These are phyloP conservation scores for Caerostris extrusa DNA, from an alignment of 1,140 invertebrate species.

Conservation along the genomic window DNA sequence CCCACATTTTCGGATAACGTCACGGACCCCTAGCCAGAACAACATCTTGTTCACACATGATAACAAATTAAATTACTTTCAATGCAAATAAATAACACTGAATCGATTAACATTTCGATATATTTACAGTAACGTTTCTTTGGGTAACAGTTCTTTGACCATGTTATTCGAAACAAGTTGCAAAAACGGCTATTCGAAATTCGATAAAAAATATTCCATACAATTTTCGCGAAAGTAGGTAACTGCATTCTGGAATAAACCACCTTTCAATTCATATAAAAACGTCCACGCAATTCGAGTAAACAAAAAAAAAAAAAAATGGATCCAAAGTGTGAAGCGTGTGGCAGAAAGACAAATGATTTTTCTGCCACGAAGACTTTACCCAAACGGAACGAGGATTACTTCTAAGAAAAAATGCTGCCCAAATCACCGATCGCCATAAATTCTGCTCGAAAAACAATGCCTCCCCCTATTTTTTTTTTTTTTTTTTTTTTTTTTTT, in stretches of 20 bases:
- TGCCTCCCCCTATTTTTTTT: background rate
- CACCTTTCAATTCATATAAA: constrained; percentile 47
- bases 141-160: too few species aligned
- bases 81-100: too few species aligned
- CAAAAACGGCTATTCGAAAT: background rate
- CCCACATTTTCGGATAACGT: too few species aligned
- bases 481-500: too few species aligned
- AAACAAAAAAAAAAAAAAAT: constrained; percentile 13
- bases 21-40: too few species aligned
- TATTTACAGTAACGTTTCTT: too few species aligned
- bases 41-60: too few species aligned
- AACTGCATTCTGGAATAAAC: background rate
- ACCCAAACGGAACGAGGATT: constrained; percentile 72
- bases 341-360: constrained; percentile 73
- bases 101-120: too few species aligned
- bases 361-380: constrained; percentile 72
- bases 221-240: background rate
- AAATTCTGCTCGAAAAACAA: constrained; percentile 69
- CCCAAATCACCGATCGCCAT: constrained; percentile 73
- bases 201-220: background rate
- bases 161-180: background rate
- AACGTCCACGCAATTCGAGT: constrained; percentile 12
- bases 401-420: constrained; percentile 73
- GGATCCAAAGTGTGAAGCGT: constrained; percentile 50
- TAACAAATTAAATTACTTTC: too few species aligned